These are phyloP conservation scores for Forbesichthys agassizii DNA, from an alignment of 2,113 vertebrate species.

Conservation along the genomic window DNA sequence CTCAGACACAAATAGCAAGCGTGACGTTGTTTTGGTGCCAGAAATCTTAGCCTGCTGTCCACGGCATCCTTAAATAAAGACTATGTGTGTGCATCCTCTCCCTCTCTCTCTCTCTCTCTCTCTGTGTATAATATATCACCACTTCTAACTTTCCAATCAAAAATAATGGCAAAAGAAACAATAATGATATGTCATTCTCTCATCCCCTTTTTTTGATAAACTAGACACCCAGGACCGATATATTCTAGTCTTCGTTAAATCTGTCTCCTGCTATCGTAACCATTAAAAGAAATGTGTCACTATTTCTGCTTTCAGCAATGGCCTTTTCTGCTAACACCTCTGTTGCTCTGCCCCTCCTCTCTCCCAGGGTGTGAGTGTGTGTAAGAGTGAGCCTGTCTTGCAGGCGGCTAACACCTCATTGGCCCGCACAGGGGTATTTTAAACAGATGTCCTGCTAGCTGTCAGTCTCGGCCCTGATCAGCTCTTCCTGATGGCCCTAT, in stretches of 20 bases:
- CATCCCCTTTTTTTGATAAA: neutral
- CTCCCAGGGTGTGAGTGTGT: conserved; percentile 19
- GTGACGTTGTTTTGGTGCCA: conserved; percentile 80
- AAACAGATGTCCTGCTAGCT: conserved; percentile 48
- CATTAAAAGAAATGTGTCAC: neutral
- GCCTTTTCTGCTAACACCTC: neutral
- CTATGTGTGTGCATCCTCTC: conserved; percentile 10
- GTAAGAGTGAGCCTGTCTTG: conserved; percentile 44
- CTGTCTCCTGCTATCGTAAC: neutral
- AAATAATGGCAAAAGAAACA: neutral
- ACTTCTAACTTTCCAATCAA: conserved; percentile 21
- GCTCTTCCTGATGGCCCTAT: conserved; percentile 7
- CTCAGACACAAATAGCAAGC: conserved; percentile 71
- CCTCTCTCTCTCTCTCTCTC: conserved; percentile 39
- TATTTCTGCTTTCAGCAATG: neutral
- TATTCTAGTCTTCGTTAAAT: neutral
- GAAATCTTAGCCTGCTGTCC: conserved; percentile 77
- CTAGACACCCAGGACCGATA: neutral
- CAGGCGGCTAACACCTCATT: conserved; percentile 55
- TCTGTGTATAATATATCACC: neutral
- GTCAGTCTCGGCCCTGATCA: conserved; percentile 21
- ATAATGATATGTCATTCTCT: neutral
- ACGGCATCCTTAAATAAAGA: conserved; percentile 69
- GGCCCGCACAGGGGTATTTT: conserved; percentile 52
- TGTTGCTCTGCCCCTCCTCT: neutral